These are phyloP conservation scores for Exaiptasia diaphana DNA, from an alignment of 64 coral and sea anemone genomes.

Conservation along the genomic window DNA sequence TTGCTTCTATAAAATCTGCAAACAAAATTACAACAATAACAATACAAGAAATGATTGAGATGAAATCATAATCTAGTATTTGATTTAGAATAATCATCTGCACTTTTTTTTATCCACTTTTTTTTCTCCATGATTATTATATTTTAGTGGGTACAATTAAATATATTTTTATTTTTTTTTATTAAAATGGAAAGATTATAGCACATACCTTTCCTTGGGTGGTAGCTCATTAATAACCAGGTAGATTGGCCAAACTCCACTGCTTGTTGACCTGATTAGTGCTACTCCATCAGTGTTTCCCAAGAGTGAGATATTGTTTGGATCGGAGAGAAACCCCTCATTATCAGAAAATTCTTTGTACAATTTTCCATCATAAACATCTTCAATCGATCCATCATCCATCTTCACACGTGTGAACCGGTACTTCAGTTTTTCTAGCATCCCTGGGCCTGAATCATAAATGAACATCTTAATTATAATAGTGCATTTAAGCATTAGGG, in stretches of 20 bases:
- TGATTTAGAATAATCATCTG: no score
- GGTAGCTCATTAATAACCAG: slow-evolving; percentile 45
- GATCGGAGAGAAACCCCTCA: slow-evolving; percentile 47
- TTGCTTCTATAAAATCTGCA: slow-evolving; percentile 62
- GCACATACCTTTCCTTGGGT: slow-evolving; percentile 36
- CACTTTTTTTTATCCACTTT: no score
- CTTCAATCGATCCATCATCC: slow-evolving; percentile 59
- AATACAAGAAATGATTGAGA: no score
- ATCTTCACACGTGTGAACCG: slow-evolving; percentile 42
- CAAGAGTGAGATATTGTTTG: slow-evolving; percentile 38
- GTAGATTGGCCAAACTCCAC: slow-evolving; percentile 50
- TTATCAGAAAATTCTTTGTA: slow-evolving; percentile 43
- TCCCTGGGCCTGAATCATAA: slow-evolving; percentile 43
- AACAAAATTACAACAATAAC: slow-evolving; percentile 33
- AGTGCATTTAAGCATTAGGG: no score
- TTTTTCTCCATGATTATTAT: no score
- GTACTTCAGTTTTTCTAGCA: slow-evolving; percentile 62
- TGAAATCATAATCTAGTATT: no score
- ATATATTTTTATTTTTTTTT: neutral
- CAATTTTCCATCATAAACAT: slow-evolving; percentile 55
- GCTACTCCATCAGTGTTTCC: slow-evolving; percentile 63
- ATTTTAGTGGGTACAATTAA: neutral
- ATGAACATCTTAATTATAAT: no score
- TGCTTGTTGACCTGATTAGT: slow-evolving; percentile 22
- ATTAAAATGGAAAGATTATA: no score